phyloP scores from a whole-genome alignment of 1,140 invertebrate species.

The Camponotus vicinus region DNA sequence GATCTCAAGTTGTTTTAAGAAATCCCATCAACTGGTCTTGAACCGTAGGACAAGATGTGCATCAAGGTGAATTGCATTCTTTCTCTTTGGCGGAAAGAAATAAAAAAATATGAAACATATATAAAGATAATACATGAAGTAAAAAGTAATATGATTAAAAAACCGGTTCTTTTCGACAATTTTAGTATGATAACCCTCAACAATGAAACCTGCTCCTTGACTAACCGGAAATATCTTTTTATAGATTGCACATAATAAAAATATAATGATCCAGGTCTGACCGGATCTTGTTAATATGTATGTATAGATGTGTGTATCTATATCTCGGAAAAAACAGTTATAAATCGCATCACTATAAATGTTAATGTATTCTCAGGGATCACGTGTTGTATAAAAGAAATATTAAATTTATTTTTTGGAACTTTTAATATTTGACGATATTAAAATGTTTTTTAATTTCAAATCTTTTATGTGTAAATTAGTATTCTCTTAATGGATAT shows the following conservation, averaged over 20 bases:
- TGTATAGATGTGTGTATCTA: no score
- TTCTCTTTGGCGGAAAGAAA: background rate
- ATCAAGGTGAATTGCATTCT: background rate
- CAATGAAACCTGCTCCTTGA: background rate
- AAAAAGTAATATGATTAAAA: background rate
- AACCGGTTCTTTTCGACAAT: background rate
- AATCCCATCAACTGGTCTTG: background rate
- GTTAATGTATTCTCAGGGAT: background rate
- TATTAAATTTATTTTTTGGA: background rate
- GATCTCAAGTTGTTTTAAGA: background rate
- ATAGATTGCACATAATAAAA: background rate
- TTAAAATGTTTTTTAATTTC: background rate
- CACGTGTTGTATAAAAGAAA: background rate
- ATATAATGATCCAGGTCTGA: background rate
- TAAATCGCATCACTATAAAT: background rate
- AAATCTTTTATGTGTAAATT: background rate
- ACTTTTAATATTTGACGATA: background rate
- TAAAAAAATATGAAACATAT: background rate
- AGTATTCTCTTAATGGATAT: slow-evolving; percentile 15
- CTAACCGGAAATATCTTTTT: background rate
- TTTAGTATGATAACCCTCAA: background rate
- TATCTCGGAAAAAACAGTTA: background rate
- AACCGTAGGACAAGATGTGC: background rate
- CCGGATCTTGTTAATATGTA: no score
- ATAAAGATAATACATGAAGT: background rate